These are phyloP conservation scores for Aporophyla nigra DNA, from an alignment of 2,888 invertebrate species.

Conservation along the genomic window DNA sequence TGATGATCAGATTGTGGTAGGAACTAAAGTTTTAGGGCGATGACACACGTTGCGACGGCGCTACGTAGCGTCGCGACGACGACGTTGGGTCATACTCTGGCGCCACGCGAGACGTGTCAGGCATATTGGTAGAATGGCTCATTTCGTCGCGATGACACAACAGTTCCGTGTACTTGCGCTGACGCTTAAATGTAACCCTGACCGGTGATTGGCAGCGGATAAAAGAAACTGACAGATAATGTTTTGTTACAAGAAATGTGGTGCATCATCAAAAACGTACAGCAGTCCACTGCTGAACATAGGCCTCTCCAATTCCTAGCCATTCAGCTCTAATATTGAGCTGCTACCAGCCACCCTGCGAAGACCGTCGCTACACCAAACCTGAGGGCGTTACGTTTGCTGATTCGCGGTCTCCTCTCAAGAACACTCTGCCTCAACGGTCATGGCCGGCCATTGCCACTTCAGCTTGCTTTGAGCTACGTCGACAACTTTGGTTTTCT, in stretches of 20 bases:
- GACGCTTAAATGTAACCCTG: conserved; percentile 1
- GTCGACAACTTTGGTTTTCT: too few species aligned
- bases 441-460: too few species aligned
- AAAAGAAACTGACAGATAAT: conserved; percentile 13
- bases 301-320: too few species aligned
- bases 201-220: conserved; percentile 1
- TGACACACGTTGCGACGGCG: conserved; percentile 12
- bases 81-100: conserved; percentile 5
- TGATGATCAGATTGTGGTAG: not conserved
- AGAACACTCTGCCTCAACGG: too few species aligned
- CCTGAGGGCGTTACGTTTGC: too few species aligned
- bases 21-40: not conserved
- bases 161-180: conserved; percentile 36
- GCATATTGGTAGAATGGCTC: conserved; percentile 20
- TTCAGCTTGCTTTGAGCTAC: too few species aligned
- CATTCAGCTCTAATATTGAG: too few species aligned
- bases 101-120: conserved; percentile 14
- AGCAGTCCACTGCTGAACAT: too few species aligned
- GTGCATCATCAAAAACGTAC: not conserved
- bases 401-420: too few species aligned
- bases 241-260: not conserved
- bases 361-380: too few species aligned
- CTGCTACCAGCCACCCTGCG: too few species aligned
- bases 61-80: conserved; percentile 5
- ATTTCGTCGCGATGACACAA: conserved; percentile 36